These are phyloP conservation scores for Choloepus hoffmanni DNA, from an alignment of 2,113 vertebrate species.

Conservation along the genomic window DNA sequence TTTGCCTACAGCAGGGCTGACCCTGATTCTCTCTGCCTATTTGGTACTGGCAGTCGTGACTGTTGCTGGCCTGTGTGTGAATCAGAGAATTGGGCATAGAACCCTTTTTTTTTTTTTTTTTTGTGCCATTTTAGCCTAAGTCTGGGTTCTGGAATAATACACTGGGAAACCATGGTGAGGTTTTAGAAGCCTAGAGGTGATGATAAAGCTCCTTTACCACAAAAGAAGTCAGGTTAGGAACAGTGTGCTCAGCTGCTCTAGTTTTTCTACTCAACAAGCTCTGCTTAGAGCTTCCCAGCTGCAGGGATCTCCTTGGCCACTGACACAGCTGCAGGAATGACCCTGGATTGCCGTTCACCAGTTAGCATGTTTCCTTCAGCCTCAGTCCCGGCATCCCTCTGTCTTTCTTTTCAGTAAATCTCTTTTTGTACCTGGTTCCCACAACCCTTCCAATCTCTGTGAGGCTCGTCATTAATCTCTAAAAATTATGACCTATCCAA, in stretches of 20 bases:
- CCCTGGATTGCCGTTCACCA: not conserved
- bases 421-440: not conserved
- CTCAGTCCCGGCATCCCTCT: not conserved
- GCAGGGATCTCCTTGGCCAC: not conserved
- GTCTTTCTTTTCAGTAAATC: not conserved
- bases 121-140: not conserved
- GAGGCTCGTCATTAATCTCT: not conserved
- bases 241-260: not conserved
- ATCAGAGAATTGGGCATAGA: not conserved
- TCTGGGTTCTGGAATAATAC: not conserved
- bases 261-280: not conserved
- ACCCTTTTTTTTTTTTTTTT: not conserved
- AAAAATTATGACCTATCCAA: too few relatives aligned
- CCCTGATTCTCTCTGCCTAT: not conserved
- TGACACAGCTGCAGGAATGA: not conserved
- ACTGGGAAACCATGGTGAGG: not conserved
- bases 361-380: not conserved
- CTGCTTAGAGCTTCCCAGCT: not conserved
- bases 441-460: not conserved
- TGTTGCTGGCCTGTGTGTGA: not conserved
- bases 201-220: not conserved
- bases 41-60: not conserved
- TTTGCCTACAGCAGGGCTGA: conserved; percentile 10
- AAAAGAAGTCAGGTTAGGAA: not conserved
- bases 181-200: conserved; percentile 3